Evolutionary conservation across 2,797 vertebrate species (phyloP), one percentile per base, ranked within the genome.

Genomic region (Argyrosomus regius): DNA sequence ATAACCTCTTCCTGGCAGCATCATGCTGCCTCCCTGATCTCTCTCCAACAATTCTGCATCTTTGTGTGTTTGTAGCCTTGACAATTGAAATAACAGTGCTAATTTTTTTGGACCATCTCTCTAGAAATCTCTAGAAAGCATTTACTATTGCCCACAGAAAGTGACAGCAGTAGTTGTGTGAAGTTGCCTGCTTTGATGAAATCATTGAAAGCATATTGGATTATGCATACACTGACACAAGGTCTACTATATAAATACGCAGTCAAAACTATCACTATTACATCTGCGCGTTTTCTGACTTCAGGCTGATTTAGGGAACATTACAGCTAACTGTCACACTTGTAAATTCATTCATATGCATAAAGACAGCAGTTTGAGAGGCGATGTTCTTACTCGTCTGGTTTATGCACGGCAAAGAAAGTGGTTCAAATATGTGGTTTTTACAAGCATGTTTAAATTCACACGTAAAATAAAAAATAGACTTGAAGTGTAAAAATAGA

Each of bases 381-480:
- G n/a, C 14, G 24, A 4, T 49, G 28, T 8, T 59, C 45, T 73
- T 28, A 57, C 26, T 56, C 18, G 16, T 46, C 24, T 45, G 50
- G 60, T 20, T 68, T 24, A 56, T 56, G 41, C 60, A 46, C 1
- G 20, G 20, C 24, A 74, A 48, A 39, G 10, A 48, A 64, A 57
- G 64, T 63, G 7, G 10, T 64, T 63, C 10, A 4, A 41, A 61
- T 67, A 7, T 28, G 22, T 43, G 8, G 22, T 10, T 58, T 66
- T 58, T 43, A 75, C 7, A 17, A 43, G 31, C 45, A 41, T 13
- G 3, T 65, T 70, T 68, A 68, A 31, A 49, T 39, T 20, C 11
- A 20, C 2, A 24, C 18, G 13, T 64, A 61, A 48, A 75, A 64
- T 20, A 39, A 56, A 26, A 57, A 75, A 45, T 43, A 57, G 26